A percentile compares a stretch with the other conserved stretches of the same genome.
phyloP scores from a whole-genome alignment of 2,888 invertebrate species.

The Biston betularia region DNA sequence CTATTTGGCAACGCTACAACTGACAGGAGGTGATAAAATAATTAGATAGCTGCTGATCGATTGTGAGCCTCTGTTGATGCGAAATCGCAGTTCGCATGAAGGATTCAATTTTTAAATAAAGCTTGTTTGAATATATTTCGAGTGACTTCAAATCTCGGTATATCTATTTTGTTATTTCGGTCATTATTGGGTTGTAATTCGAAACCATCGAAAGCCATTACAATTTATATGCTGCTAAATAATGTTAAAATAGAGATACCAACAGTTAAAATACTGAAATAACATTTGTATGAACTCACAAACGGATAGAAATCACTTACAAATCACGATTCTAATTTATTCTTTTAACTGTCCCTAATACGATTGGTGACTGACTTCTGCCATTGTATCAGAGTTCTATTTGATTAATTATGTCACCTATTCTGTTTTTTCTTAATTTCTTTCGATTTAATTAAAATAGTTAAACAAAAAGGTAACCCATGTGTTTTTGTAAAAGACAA shows the following conservation, averaged over 20 bases:
- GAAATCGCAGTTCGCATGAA: too few species aligned
- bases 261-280: background rate
- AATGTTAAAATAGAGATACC: too few species aligned
- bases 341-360: conserved; percentile 10
- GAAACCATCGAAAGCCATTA: too few species aligned
- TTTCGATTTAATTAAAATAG: conserved; percentile 1
- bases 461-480: background rate
- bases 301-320: conserved; percentile 13
- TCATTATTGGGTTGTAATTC: too few species aligned
- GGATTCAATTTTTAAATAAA: too few species aligned
- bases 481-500: background rate
- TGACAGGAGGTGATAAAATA: conserved; percentile 9
- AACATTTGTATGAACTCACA: conserved; percentile 5
- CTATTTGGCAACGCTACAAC: conserved; percentile 29
- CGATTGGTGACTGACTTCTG: conserved; percentile 6
- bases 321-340: conserved; percentile 14
- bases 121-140: too few species aligned
- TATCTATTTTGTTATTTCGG: too few species aligned
- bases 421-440: background rate
- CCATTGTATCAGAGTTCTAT: conserved; percentile 6
- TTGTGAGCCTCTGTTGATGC: too few species aligned
- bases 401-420: conserved; percentile 6
- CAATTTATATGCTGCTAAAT: too few species aligned
- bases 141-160: too few species aligned
- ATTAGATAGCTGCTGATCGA: conserved; percentile 4